Conservation (phyloP, 1,140 invertebrate species). For the Chelonus insularis region DNA sequence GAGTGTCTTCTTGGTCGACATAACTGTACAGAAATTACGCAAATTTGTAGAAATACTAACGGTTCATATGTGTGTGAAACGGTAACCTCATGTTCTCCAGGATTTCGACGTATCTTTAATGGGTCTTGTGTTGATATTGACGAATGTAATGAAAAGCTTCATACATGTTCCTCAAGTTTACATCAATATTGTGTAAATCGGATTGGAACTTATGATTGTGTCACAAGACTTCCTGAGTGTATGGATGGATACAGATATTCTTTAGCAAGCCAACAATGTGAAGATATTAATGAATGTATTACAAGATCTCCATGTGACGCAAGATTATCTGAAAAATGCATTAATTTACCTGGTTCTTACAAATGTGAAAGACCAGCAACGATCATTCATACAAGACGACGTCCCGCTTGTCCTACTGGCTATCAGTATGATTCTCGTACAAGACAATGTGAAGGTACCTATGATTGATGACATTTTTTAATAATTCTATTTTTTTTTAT, state of each 20-base stretch:
- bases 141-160: constrained; percentile 55
- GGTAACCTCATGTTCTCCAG: constrained; percentile 36
- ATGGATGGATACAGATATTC: constrained; percentile 46
- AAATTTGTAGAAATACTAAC: constrained; percentile 45
- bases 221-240: constrained; percentile 46
- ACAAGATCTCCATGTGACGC: constrained; percentile 47
- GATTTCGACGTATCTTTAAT: constrained; percentile 42
- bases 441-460: constrained; percentile 75
- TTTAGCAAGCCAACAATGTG: constrained; percentile 53
- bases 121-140: constrained; percentile 62
- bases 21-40: constrained; percentile 40
- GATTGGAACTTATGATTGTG: constrained; percentile 60
- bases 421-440: constrained; percentile 72
- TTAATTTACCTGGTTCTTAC: constrained; percentile 65
- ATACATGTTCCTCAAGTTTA: constrained; percentile 45
- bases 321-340: constrained; percentile 58
- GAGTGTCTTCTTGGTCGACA: constrained; percentile 69
- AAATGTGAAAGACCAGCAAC: constrained; percentile 57
- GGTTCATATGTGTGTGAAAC: constrained; percentile 45
- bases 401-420: constrained; percentile 74
- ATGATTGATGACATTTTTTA: background rate
- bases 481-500: background rate
- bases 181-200: constrained; percentile 61
- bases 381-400: constrained; percentile 38
- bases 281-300: constrained; percentile 70